Percentiles rank a stretch among this genome's conserved stretches.
These are phyloP conservation scores for Mastigias papua DNA, from an alignment of 30 jellyfish, hydroid and myxozoan species.

Conservation along the genomic window DNA sequence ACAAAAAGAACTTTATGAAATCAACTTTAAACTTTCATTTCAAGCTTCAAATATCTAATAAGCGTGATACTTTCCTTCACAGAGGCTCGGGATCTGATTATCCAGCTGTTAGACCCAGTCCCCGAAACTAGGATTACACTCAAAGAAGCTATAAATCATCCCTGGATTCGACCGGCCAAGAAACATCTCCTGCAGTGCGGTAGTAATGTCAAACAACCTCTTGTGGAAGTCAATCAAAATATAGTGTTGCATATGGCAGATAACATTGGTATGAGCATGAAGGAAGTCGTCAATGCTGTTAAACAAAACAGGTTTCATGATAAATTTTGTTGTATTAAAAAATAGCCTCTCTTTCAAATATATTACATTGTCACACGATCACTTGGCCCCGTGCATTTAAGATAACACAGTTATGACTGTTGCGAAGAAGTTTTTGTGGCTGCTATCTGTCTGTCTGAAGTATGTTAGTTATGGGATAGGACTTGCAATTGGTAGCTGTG, in stretches of 20 bases:
- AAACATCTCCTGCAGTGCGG: slow-evolving; percentile 40
- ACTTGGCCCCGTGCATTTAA: no score
- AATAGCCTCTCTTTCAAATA: not conserved
- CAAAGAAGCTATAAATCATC: slow-evolving; percentile 85
- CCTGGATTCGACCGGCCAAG: slow-evolving; percentile 82
- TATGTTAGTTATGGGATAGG: no score
- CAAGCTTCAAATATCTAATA: no score
- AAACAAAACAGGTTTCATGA: slow-evolving; percentile 77
- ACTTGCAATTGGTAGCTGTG: no score
- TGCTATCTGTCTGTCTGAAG: no score
- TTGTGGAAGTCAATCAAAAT: slow-evolving; percentile 67
- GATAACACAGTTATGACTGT: no score
- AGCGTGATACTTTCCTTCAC: not conserved
- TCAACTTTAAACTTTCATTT: no score
- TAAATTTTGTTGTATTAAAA: no score
- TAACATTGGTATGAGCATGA: slow-evolving; percentile 71
- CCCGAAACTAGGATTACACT: slow-evolving; percentile 93
- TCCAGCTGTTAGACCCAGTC: slow-evolving; percentile 90
- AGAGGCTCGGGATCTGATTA: slow-evolving; percentile 89
- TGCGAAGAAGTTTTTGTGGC: no score
- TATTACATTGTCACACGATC: no score
- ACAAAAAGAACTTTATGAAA: no score
- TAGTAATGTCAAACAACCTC: slow-evolving; percentile 8
- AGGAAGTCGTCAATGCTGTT: slow-evolving; percentile 79
- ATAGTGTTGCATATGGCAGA: slow-evolving; percentile 79